Conservation (phyloP, 2,113 vertebrate species). For the Dascyllus trimaculatus region DNA sequence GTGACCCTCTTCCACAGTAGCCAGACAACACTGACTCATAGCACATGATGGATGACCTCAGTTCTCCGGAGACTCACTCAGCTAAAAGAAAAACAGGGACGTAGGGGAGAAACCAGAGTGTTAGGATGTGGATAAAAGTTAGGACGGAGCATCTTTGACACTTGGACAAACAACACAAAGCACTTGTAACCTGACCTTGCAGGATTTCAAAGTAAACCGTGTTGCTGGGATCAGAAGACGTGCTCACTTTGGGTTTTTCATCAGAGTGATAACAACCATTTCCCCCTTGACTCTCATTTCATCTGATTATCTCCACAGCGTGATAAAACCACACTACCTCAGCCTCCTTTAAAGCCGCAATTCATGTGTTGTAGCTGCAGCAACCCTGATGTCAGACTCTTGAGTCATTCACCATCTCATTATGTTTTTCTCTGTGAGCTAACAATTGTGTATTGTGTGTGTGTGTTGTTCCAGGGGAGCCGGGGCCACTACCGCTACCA, state of each 20-base stretch:
- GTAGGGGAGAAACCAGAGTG: constrained; percentile 51
- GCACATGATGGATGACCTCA: constrained; percentile 81
- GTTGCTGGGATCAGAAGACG: constrained; percentile 43
- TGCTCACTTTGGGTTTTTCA: constrained; percentile 18
- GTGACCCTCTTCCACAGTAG: constrained; percentile 78
- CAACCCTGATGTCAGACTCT: constrained; percentile 42
- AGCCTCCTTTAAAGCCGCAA: constrained; percentile 7
- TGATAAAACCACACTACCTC: constrained; percentile 32
- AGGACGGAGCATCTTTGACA: constrained; percentile 55
- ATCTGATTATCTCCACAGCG: constrained; percentile 34
- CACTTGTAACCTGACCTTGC: constrained; percentile 60
- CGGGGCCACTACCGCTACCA: constrained; percentile 97
- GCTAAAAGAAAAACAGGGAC: constrained; percentile 67
- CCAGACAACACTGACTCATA: constrained; percentile 83
- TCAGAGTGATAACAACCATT: constrained; percentile 26
- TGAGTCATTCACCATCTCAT: constrained; percentile 18
- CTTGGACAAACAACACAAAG: constrained; percentile 59
- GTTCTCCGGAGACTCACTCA: constrained; percentile 67
- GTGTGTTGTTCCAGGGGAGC: constrained; percentile 89
- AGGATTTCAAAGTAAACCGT: constrained; percentile 58
- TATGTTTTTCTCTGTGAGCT: constrained; percentile 50
- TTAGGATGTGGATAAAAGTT: constrained; percentile 60
- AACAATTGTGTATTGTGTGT: constrained; percentile 58
- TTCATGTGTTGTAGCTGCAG: constrained; percentile 2
- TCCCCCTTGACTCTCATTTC: constrained; percentile 26